Base-by-base conservation (phyloP, 2,113 vertebrate species). In the Manacus vitellinus region DNA sequence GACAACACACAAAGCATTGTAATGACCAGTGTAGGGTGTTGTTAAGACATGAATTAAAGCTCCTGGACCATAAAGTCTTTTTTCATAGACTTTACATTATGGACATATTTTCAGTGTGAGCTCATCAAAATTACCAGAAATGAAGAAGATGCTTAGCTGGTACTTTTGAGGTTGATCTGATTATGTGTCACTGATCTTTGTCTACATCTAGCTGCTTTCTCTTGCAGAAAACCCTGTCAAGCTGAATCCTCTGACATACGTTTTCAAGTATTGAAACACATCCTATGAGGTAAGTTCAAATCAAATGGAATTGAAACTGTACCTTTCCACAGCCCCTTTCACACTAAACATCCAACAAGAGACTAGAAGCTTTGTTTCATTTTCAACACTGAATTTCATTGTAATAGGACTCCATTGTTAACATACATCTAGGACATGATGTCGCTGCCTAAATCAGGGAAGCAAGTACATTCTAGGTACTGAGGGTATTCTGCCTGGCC, bases 31-130 rank as follows among this genome's bases (percentile, higher is more conserved):
- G 41, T 80, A 30, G 65, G 46, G 67, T 94, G 52, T 92, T 77
- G 14, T 79, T 95, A 92, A 95, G 72, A 93, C 44, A 86, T 89
- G 79, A 97, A 71, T 97, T 97, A 97, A 95, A 96, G 92, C 68
- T 96, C 59, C 89, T 89, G 83, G 54, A 93, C 58, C 87, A 85
- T 96, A 93, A 97, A 92, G 33, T 84, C 18, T 89, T 17, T 55
- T 52, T 44, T 47, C 6, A 28, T 62, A 73, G 24, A 66, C 94
- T 97, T 97, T 96, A 89, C 62, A 73, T 97, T 88, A 97, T 25
- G 54, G 66, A 78, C 35, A 52, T 10, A 5, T 24, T 67, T 94
- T 88, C 89, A 93, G 62, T 30, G 51, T 71, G 65, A 52, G 52
- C 81, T 97, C 62, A 85, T 89, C 76, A 96, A 92, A 96, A 95